Conservation (phyloP, 1,140 invertebrate genomes). For the Adoxophyes honmai region DNA sequence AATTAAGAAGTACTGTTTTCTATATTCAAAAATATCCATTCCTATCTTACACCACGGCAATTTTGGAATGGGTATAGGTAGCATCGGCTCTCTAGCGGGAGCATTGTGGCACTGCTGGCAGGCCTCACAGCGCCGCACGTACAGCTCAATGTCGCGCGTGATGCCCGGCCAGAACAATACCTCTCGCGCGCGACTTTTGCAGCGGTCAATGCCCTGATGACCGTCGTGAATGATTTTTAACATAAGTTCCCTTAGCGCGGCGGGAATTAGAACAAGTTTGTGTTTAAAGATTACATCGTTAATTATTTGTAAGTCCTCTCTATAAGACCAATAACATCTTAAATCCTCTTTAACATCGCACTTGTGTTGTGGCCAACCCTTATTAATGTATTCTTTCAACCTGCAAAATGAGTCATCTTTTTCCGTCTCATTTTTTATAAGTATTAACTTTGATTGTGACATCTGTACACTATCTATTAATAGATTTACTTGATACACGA, state of each 20-base stretch:
- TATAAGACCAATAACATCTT: constrained; percentile 22
- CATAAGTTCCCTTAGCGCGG: not conserved
- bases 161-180: constrained; percentile 22
- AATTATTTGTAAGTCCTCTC: constrained; percentile 24
- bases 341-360: constrained; percentile 16
- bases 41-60: no score
- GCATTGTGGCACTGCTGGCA: no score
- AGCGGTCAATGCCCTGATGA: not conserved
- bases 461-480: no score
- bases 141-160: not conserved
- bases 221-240: not conserved
- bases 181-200: constrained; percentile 12
- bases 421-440: no score
- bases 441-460: no score
- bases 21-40: no score
- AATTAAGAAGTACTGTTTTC: no score
- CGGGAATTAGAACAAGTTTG: not conserved
- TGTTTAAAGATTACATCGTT: constrained; percentile 24
- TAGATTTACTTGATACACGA: no score
- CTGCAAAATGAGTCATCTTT: no score
- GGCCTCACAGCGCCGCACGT: not conserved
- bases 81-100: no score
- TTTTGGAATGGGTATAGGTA: no score
- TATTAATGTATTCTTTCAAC: constrained; percentile 17
- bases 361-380: constrained; percentile 20